Evolutionary conservation across 23 tunicate genomes (phyloP).

Genomic region (Clavelina lepadiformis): DNA sequence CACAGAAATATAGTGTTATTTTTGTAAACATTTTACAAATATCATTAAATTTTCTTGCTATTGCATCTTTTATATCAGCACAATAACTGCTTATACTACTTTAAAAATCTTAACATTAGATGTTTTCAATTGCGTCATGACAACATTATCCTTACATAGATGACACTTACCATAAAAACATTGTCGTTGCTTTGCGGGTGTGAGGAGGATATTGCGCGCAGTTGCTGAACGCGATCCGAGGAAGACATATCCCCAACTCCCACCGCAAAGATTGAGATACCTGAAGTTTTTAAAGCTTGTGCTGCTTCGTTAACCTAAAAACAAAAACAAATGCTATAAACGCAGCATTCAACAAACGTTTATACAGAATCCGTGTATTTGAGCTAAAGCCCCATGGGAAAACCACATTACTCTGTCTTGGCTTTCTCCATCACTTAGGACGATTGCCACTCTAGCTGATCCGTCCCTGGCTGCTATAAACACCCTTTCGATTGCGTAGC

Average conservation of each 20-base stretch:
- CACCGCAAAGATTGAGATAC: conserved; percentile 69
- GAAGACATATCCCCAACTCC: conserved; percentile 58
- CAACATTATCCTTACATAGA: not conserved
- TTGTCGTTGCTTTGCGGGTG: conserved; percentile 11
- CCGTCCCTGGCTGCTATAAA: conserved; percentile 37
- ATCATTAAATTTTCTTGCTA: not conserved
- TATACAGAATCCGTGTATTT: too few species aligned
- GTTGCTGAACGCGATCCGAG: conserved; percentile 9
- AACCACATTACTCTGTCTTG: conserved; percentile 38
- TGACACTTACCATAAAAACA: conserved; percentile 18
- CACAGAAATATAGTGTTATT: not conserved
- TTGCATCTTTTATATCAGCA: not conserved
- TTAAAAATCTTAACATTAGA: too few species aligned
- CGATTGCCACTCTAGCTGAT: conserved; percentile 53
- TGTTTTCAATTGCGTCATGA: too few species aligned
- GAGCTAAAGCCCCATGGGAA: too few species aligned
- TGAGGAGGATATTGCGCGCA: conserved; percentile 31
- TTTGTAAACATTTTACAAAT: not conserved
- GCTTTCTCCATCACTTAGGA: conserved; percentile 71
- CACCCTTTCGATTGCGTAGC: conserved; percentile 55
- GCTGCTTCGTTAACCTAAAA: conserved; percentile 57
- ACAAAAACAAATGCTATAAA: not conserved
- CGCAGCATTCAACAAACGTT: not conserved
- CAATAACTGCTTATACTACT: too few species aligned
- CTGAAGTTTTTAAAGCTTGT: conserved; percentile 15